Evolutionary conservation across 2,113 vertebrate species (phyloP).

Genomic region (Gallinago paraguaiae): DNA sequence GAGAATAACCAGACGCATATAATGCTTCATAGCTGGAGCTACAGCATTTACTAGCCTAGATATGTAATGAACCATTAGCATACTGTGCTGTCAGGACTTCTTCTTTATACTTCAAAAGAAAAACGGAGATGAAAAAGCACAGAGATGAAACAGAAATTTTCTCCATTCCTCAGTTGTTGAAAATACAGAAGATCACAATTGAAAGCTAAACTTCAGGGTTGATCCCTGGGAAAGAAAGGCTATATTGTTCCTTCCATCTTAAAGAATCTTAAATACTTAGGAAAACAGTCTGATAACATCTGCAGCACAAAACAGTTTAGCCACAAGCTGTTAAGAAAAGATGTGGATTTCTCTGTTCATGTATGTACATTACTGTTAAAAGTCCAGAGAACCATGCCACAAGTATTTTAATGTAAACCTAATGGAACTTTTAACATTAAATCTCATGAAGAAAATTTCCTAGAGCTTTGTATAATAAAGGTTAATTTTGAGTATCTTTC

Average conservation of each 20-base stretch:
- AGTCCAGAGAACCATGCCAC: background rate
- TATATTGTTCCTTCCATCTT: background rate
- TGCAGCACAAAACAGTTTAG: background rate
- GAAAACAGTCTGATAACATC: background rate
- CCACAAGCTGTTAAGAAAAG: background rate
- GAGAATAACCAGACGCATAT: background rate
- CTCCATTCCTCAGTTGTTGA: background rate
- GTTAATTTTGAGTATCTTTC: too few species aligned
- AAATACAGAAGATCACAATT: background rate
- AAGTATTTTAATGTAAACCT: background rate
- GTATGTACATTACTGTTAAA: background rate
- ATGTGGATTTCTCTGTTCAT: background rate
- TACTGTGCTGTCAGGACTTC: background rate
- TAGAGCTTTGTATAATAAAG: too few species aligned
- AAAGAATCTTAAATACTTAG: background rate
- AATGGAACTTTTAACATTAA: background rate
- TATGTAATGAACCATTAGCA: background rate
- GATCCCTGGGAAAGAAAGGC: background rate
- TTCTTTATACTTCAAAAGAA: background rate
- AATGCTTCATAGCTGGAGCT: background rate
- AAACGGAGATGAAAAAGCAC: background rate
- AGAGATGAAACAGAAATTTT: background rate
- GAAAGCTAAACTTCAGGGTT: background rate
- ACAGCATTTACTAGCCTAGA: background rate
- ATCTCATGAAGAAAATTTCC: background rate